Evolutionary conservation across 1,140 invertebrate species (phyloP), one percentile per base, ranked within the genome.

Genomic region (Bombus sibiricus): DNA sequence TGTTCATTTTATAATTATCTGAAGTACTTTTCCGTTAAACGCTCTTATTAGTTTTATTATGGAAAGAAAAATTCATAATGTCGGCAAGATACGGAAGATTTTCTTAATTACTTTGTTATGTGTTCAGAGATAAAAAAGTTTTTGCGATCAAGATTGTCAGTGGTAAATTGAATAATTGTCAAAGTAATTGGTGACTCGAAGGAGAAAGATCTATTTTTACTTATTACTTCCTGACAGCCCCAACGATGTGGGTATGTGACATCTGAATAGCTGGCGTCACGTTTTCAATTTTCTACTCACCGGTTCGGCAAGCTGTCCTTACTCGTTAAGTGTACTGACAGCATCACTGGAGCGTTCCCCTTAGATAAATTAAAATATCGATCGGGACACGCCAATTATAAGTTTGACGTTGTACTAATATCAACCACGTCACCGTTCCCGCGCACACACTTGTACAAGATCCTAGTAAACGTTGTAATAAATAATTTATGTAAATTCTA

Each of bases 281-380:
- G 92, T 94, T 95, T 95, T 95, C 94, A 94, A 95, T 95, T 94
- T 95, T 94, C 93, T 93, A 92, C 91, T 94, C 89, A 83, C 91
- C 91, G 86, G 89, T 90, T 90, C 90, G 90, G 91, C 92, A 93
- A 91, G 93, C 93, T 93, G 92, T 94, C 93, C 91, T 92, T 92
- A 92, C 92, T 92, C 91, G 92, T 93, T 94, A 93, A 93, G 92
- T 87, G 88, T 88, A 92, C 93, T 94, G 93, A 94, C 93, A 94
- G 93, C 92, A 89, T 92, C 91, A 92, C 88, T 89, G 92, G 89
- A 89, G 87, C 92, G 87, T 88, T 90, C 90, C 93, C 91, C 91
- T 93, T 94, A 92, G 92, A 94, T 93, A 95, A 94, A 95, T 95
- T 94, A 94, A 94, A 95, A 94, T 94, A 95, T 95, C 94, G 93